Base-by-base conservation (phyloP, 2,888 invertebrate genomes). In the Zeuzera pyrina region DNA sequence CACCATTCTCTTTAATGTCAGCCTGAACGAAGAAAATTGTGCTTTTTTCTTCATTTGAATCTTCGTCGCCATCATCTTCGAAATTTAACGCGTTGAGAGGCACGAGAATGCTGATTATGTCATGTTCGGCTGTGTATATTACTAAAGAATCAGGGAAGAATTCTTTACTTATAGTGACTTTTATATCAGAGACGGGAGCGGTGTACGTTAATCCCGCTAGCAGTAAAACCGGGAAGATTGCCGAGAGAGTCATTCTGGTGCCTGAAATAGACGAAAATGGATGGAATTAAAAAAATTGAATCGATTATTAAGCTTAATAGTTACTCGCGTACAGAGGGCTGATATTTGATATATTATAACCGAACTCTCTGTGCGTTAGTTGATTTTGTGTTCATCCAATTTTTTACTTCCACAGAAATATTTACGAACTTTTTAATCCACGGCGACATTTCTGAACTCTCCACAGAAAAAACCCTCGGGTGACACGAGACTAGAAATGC, bases 1-100 rank as follows among this genome's bases (percentile, higher is more conserved):
- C 30, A 2, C 52, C 58, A 2, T 45, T 38, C 1, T 33, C 38
- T 11, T 45, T 39, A 2, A 38, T 30, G 10, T 64, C 64, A 16
- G 56, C 64, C 47, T 50, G 44, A 6, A 50, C 51, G 23, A 62
- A 60, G 43, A 65, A 70, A 0, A 40, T 2, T 3, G 34, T 13
- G 0, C 44, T 29, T 12, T 26, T 21, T 4, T 38, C 30, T 2
- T 42, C 37, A 2, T 49, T 44, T 0, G 47, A 37, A 1, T 43
- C 34, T 15, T 33, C 35, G 3, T 42, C 41, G 2, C 29, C 36
- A 0, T 45, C 45, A 5, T 55, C 50, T 1, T 45, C 48, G n/a
- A 60, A 49, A 39, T 60, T 61, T 0, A 61, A 35, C 6, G 42
- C 37, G 30, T 63, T 64, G 2, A 64, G 4, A 0, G 65, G 62